phyloP scores from a whole-genome alignment of 1,140 invertebrate species.

The Pemphigus obesinymphae region DNA sequence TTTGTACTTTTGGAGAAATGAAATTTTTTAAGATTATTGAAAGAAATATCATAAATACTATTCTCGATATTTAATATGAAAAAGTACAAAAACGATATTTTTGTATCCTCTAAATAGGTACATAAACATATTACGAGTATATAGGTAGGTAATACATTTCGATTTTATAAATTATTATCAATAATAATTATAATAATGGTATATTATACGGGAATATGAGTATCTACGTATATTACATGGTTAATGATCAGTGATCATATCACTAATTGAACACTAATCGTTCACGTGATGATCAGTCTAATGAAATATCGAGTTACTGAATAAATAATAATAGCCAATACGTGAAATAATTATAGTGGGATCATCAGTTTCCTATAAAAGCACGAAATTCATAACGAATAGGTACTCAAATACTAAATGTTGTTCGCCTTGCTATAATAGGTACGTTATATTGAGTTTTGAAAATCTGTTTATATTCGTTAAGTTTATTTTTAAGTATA shows the following conservation, averaged over 20 bases:
- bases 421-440: not conserved
- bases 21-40: too few relatives aligned
- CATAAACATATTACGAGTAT: too few relatives aligned
- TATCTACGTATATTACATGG: not conserved
- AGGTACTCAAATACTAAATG: not conserved
- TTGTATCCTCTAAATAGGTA: too few relatives aligned
- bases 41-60: too few relatives aligned
- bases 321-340: not conserved
- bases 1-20: too few relatives aligned
- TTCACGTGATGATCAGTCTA: not conserved
- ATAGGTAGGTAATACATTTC: too few relatives aligned
- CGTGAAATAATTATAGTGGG: not conserved
- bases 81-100: too few relatives aligned
- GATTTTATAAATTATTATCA: too few relatives aligned
- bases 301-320: not conserved
- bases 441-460: not conserved
- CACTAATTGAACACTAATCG: too few relatives aligned
- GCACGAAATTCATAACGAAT: not conserved
- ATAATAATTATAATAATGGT: not conserved
- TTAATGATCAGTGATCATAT: not conserved
- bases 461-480: not conserved
- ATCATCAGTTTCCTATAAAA: conserved; percentile 5
- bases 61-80: too few relatives aligned
- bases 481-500: too few relatives aligned
- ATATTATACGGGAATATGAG: not conserved